A percentile compares a stretch with the other conserved stretches of the same genome.
Evolutionary conservation across 2,113 vertebrate species (phyloP).

Genomic region (Atlantisia rogersi): DNA sequence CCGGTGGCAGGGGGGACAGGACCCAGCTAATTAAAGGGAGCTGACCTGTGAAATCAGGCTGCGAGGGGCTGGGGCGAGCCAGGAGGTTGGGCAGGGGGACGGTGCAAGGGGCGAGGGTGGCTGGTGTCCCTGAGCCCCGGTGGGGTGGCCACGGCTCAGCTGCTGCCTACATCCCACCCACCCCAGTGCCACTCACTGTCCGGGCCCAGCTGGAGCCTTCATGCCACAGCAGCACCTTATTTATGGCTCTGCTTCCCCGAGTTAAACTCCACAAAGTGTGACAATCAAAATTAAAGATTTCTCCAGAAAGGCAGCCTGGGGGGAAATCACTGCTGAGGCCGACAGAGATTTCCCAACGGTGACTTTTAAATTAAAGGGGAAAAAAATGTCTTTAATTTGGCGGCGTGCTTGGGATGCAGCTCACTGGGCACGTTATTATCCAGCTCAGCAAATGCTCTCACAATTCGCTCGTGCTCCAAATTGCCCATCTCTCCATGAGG

Average conservation of each 20-base stretch:
- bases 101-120: neutral
- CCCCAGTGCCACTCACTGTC: rapidly evolving
- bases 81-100: neutral
- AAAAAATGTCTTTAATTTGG: conserved; percentile 70
- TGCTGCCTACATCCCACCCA: neutral
- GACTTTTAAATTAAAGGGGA: conserved; percentile 71
- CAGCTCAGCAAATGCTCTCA: conserved; percentile 53
- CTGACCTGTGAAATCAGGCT: conserved; percentile 71
- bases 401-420: conserved; percentile 35
- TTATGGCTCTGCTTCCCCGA: conserved; percentile 14
- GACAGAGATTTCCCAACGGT: conserved; percentile 61
- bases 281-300: conserved; percentile 70
- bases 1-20: neutral
- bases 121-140: neutral
- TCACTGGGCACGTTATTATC: conserved; percentile 60
- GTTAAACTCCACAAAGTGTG: conserved; percentile 67
- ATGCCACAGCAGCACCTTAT: neutral
- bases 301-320: conserved; percentile 54
- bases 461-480: neutral
- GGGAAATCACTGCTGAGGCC: conserved; percentile 57
- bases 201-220: neutral
- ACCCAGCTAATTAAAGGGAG: conserved; percentile 54
- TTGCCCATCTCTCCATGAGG: neutral
- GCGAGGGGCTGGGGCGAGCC: neutral
- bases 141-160: neutral